Conservation (phyloP, 2,888 invertebrate genomes). For the Stratiomys singularior region DNA sequence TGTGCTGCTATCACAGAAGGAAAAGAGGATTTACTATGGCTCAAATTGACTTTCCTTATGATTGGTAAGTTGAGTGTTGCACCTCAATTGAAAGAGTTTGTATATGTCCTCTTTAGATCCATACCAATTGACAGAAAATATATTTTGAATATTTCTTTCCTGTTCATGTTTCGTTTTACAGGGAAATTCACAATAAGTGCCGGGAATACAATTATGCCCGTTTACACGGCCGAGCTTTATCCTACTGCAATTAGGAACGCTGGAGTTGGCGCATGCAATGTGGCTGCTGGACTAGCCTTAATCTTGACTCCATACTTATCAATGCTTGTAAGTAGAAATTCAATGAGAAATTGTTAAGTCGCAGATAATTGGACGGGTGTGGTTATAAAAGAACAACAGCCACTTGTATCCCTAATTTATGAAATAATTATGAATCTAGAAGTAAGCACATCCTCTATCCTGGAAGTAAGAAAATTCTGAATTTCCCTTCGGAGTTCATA, state of each 20-base stretch:
- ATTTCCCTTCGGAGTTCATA: too few relatives aligned
- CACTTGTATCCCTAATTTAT: too few relatives aligned
- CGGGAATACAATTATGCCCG: slow-evolving; percentile 82
- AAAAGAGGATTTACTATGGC: slow-evolving; percentile 71
- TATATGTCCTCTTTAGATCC: too few relatives aligned
- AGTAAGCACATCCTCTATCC: too few relatives aligned
- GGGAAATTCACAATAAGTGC: slow-evolving; percentile 80
- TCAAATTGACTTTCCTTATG: slow-evolving; percentile 79
- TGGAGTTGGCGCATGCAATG: slow-evolving; percentile 79
- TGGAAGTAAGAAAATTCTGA: too few relatives aligned
- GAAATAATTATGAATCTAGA: too few relatives aligned
- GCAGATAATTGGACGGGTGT: too few relatives aligned
- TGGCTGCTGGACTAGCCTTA: slow-evolving; percentile 79
- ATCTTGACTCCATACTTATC: slow-evolving; percentile 81
- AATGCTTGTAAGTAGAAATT: slow-evolving; percentile 72
- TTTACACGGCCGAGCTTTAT: slow-evolving; percentile 78
- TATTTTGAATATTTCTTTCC: slow-evolving; percentile 1
- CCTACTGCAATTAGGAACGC: slow-evolving; percentile 77
- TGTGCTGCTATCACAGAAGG: slow-evolving; percentile 69
- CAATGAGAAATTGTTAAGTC: too few relatives aligned
- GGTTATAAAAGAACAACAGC: too few relatives aligned
- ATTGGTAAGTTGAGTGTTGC: slow-evolving; percentile 68
- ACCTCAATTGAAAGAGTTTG: too few relatives aligned
- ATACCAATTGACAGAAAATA: too few relatives aligned
- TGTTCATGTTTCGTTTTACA: slow-evolving; percentile 47